Conservation (phyloP, 2,888 invertebrate species). For the Craniophora ligustri region DNA sequence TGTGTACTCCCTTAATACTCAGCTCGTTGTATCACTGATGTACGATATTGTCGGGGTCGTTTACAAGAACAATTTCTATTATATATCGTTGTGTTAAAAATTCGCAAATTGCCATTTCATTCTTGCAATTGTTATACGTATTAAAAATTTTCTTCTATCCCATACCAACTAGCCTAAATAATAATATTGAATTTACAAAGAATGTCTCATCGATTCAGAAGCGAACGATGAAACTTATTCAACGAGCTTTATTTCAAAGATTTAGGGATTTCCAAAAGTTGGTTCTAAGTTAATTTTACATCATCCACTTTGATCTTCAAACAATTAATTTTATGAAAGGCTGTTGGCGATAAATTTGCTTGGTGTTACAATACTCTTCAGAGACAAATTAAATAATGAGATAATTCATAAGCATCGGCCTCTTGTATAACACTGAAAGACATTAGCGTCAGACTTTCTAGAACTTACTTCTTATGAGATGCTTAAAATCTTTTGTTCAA, state of each 20-base stretch:
- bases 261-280: constrained; percentile 51
- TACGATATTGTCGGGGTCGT: constrained; percentile 1
- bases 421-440: background rate
- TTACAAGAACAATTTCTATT: constrained; percentile 25
- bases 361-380: constrained; percentile 16
- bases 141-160: constrained; percentile 10
- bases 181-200: constrained; percentile 45
- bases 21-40: constrained; percentile 33
- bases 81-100: constrained; percentile 12
- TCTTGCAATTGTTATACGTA: constrained; percentile 10
- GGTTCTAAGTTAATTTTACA: constrained; percentile 51
- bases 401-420: constrained; percentile 1
- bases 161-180: too few species aligned
- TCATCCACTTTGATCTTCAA: constrained; percentile 55
- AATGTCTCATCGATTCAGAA: constrained; percentile 53
- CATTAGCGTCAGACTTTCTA: background rate
- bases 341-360: constrained; percentile 25
- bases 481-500: constrained; percentile 6
- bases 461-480: background rate
- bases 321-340: constrained; percentile 47
- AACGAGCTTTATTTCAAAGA: constrained; percentile 49
- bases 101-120: constrained; percentile 15
- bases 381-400: constrained; percentile 18
- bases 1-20: constrained; percentile 25
- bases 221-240: constrained; percentile 50